Base-by-base conservation (phyloP, 2,888 invertebrate species). In the Bruchidius siliquastri region DNA sequence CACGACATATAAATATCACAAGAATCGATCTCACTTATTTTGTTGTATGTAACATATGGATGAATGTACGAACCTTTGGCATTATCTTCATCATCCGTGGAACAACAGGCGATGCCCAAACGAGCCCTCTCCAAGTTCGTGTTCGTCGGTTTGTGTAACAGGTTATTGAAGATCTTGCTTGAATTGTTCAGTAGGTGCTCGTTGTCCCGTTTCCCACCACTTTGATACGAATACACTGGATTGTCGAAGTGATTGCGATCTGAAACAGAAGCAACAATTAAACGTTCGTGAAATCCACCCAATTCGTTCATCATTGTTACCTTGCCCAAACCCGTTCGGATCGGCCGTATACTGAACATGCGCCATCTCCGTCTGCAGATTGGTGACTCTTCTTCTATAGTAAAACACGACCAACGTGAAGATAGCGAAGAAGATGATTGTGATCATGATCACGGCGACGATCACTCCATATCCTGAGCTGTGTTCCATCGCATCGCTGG, bases 181-280 rank as follows among this genome's bases (percentile, higher is more conserved):
- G 91, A 90, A 83, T 91, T 90, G 74, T 90, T 86, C 69, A 91
- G 81, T 70, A 90, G 88, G 0, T 89, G 88, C 80, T 91, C 90
- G 77, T 90, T 90, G 73, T 88, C 87, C 18, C 88, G 87, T 71
- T 75, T 74, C n/a, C 87, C 86, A 21, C 87, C 87, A 21, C 81
- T 81, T 85, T 94, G 92, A 87, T 91, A 93, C 18, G 94, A 93
- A 86, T 96, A 96, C 3, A 95, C 95, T 0, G 96, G 96, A 88
- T 96, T 96, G 87, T 96, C 96, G 86, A 96, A 96, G 86, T 96
- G 96, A 85, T 93, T 93, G 82, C 92, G 92, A 83, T 94, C 94
- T 93, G 82, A 74, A 86, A 83, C 70, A 76, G 76, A 72, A 74
- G 22, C 0, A 74, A 6, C 66, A 10, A 49, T 49, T 49, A 49